These are phyloP conservation scores for Eulemur rufifrons DNA, from an alignment of 2,113 vertebrate genomes.

Conservation along the genomic window DNA sequence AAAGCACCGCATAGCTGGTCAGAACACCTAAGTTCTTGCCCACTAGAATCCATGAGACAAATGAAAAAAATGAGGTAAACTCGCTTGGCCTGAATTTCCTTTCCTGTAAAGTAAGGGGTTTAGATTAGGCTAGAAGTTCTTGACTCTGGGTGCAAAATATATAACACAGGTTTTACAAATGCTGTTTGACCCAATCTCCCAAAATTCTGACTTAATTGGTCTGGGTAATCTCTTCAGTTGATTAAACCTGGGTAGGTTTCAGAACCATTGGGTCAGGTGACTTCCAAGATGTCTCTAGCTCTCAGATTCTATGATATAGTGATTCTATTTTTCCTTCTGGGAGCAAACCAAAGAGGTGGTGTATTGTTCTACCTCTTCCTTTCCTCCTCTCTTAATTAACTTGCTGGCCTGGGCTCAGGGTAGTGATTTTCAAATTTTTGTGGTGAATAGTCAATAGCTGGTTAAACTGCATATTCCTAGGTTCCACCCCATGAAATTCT, in stretches of 20 bases:
- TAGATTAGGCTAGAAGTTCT: not conserved
- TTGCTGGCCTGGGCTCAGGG: not conserved
- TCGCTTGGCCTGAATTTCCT: not conserved
- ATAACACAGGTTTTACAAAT: not conserved
- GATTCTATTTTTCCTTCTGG: not conserved
- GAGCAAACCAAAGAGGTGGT: not conserved
- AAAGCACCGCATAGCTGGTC: not conserved
- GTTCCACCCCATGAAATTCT: not conserved
- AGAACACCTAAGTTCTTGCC: not conserved
- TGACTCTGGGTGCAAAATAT: not conserved
- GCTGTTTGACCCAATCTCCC: not conserved
- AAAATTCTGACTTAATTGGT: not conserved
- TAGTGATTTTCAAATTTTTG: not conserved
- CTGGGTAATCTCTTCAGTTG: not conserved
- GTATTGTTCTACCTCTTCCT: not conserved
- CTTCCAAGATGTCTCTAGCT: not conserved
- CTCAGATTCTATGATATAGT: not conserved
- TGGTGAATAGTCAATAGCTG: not conserved
- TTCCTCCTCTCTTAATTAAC: not conserved
- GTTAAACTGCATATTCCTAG: not conserved
- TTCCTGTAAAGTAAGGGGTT: not conserved
- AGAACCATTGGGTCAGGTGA: not conserved
- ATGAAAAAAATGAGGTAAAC: not conserved
- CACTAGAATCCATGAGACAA: not conserved
- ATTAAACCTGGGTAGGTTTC: not conserved